phyloP scores from a whole-genome alignment of 53 echinoderm and acorn worm species.

The Holothuria leucospilota region DNA sequence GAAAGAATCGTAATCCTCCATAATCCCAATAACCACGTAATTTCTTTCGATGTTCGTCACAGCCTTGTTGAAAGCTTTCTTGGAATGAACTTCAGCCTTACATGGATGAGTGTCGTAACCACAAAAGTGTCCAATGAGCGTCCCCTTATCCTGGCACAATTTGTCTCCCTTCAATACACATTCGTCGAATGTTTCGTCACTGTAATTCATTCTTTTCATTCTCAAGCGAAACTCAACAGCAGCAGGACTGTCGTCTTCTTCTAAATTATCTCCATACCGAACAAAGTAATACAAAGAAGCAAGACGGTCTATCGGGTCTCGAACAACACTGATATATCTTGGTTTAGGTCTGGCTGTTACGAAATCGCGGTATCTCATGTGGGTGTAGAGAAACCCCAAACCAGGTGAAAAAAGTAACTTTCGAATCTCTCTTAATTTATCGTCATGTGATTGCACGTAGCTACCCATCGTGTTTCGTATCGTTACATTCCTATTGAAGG shows the following conservation, averaged over 20 bases:
- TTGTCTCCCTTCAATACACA: neutral
- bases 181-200: slow-evolving; percentile 6
- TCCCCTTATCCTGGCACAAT: neutral
- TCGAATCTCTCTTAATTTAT: slow-evolving; percentile 15
- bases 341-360: neutral
- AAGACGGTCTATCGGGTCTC: slow-evolving; percentile 28
- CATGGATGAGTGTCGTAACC: slow-evolving; percentile 15
- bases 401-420: neutral
- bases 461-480: slow-evolving; percentile 12
- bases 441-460: neutral
- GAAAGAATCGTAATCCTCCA: slow-evolving; percentile 13
- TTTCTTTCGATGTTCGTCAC: slow-evolving; percentile 2
- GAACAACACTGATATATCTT: slow-evolving; percentile 6
- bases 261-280: neutral
- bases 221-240: too few species aligned
- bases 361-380: slow-evolving; percentile 14
- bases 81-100: neutral
- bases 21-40: slow-evolving; percentile 6
- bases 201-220: neutral
- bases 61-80: neutral
- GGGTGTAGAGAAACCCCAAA: slow-evolving; percentile 2
- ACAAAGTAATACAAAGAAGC: slow-evolving; percentile 3
- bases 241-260: neutral
- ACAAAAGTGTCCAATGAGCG: slow-evolving; percentile 14
- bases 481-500: neutral